phyloP scores from a whole-genome alignment of 2,797 vertebrate species.

The Molossus molossus region DNA sequence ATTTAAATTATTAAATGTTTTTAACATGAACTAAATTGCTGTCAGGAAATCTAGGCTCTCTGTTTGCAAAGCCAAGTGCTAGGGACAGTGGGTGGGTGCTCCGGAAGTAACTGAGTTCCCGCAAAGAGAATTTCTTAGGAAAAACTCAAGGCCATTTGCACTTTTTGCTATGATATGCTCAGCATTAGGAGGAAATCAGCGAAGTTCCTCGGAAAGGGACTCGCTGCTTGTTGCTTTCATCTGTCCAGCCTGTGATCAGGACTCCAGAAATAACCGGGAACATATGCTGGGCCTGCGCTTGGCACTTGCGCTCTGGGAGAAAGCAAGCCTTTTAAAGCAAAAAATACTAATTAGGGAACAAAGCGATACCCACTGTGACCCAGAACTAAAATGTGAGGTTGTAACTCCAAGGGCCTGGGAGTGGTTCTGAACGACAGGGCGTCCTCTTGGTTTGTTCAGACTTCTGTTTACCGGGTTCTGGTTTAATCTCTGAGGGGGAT shows the following conservation, averaged over 20 bases:
- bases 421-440: neutral
- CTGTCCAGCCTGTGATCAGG: neutral
- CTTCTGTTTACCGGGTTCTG: slow-evolving; percentile 47
- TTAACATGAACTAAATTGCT: slow-evolving; percentile 48
- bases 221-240: neutral
- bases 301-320: slow-evolving; percentile 12
- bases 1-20: slow-evolving; percentile 27
- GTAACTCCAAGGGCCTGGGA: slow-evolving; percentile 16
- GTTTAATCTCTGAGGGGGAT: slow-evolving; percentile 4
- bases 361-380: neutral
- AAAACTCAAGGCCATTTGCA: neutral
- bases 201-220: neutral
- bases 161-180: neutral
- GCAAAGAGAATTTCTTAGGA: neutral
- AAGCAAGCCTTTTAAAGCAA: slow-evolving; percentile 62
- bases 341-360: slow-evolving; percentile 2
- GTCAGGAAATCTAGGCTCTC: neutral
- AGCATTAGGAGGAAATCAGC: neutral
- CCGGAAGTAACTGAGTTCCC: slow-evolving; percentile 54
- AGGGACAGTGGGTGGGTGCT: neutral
- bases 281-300: neutral
- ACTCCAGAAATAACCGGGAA: neutral
- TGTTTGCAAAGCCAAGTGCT: slow-evolving; percentile 4
- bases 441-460: slow-evolving; percentile 11
- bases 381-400: slow-evolving; percentile 4